phyloP scores from a whole-genome alignment of 2,888 invertebrate genomes.

The Caenorhabditis parvicauda region DNA sequence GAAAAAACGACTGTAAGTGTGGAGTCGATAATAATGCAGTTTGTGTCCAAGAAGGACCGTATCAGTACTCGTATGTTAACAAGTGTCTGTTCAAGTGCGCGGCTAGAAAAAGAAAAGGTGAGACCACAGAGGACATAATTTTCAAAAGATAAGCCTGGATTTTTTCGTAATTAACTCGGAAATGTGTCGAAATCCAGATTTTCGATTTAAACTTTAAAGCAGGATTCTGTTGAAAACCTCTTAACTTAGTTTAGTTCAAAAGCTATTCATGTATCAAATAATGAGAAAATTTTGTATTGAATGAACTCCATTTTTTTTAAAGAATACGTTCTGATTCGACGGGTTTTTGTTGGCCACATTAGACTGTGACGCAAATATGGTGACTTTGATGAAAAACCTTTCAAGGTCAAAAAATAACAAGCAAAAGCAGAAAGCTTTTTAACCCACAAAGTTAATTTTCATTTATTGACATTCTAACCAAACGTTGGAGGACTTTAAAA shows the following conservation, averaged over 20 bases:
- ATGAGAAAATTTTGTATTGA: background rate
- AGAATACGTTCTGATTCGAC: background rate
- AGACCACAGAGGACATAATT: no score
- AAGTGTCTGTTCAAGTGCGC: conserved; percentile 38
- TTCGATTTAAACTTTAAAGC: background rate
- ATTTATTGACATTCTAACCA: background rate
- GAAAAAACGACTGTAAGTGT: no score
- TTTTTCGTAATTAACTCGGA: no score
- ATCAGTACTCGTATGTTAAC: conserved; percentile 41
- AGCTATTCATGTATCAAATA: background rate
- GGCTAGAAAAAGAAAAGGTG: conserved; percentile 27
- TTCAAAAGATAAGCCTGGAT: no score
- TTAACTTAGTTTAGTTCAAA: background rate
- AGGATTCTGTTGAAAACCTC: background rate
- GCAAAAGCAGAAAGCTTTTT: no score
- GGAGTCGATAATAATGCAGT: conserved; percentile 33
- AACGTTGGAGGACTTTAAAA: background rate
- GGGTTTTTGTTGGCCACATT: no score
- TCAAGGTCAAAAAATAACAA: background rate
- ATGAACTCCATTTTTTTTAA: background rate
- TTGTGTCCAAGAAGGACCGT: conserved; percentile 33
- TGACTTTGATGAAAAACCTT: background rate
- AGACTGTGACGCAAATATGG: no score
- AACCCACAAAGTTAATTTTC: no score
- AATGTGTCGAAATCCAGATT: background rate